Base-by-base conservation (phyloP, 2,797 vertebrate species). In the Tadarida brasiliensis region DNA sequence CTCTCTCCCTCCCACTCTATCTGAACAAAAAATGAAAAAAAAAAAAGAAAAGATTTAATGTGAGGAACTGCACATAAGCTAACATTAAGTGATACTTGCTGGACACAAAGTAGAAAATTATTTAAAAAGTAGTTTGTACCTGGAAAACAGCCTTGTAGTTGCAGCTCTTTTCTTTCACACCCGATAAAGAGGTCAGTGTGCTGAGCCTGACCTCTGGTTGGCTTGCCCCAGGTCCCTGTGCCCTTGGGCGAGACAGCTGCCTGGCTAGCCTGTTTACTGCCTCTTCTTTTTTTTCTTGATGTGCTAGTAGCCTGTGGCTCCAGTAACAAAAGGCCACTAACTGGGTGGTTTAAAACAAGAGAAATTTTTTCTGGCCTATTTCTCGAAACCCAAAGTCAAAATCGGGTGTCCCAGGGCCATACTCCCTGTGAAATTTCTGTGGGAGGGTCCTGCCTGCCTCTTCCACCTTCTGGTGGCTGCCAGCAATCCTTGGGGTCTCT, bases 191-290 rank as follows among this genome's bases (percentile, higher is more conserved):
- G 7, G 16, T 28, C 39, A 19, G 26, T 39, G 30, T 1, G 28
- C 57, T 30, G 65, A 81, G 28, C 51, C 80, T 30, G n/a, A 51
- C 74, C 51, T 65, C 67, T 16, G 5, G 14, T 6, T 11, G 19
- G 47, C 24, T 20, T 2, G 16, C 12, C 51, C 20, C 3, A 39
- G 80, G 63, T 26, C 33, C 20, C 63, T 3, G 14, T 54, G 61
- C 47, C 19, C 28, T 47, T 11, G 0, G 0, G 1, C 0, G 7
- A 56, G 35, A 26, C 10, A 35, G 10, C 57, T 35, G 2, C 26
- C 6, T 10, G 87, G 30, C 54, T 6, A 8, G 28, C 15, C 22
- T 3, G 3, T 57, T 49, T 49, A 4, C 33, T 1, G 11, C 12
- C 44, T 11, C 30, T n/a, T 84, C 0, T 30, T 59, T 22, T 22